A percentile compares a stretch with the other conserved stretches of the same genome.
These are phyloP conservation scores for Boloria selene DNA, from an alignment of 2,888 invertebrate genomes.

Conservation along the genomic window DNA sequence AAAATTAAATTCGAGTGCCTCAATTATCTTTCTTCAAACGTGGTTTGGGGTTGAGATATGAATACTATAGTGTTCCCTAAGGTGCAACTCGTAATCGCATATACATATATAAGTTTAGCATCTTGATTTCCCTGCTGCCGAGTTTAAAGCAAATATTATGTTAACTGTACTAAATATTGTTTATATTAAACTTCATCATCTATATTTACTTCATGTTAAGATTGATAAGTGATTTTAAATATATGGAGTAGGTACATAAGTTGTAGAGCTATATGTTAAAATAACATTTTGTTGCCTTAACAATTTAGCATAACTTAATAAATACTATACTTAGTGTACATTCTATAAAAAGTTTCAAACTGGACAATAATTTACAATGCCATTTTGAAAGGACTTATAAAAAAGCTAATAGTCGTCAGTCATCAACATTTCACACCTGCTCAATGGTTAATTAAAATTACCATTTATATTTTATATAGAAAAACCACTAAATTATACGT, in stretches of 20 bases:
- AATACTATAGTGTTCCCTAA: conserved; percentile 30
- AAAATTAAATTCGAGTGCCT: not conserved
- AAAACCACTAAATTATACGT: not conserved
- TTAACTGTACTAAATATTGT: conserved; percentile 17
- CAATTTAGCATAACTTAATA: too few species aligned
- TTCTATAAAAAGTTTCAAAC: not conserved
- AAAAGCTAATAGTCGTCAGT: not conserved
- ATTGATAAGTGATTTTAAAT: not conserved
- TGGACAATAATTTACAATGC: not conserved
- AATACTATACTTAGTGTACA: too few species aligned
- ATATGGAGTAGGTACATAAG: not conserved
- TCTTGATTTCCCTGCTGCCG: conserved; percentile 76
- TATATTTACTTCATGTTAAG: conserved; percentile 1
- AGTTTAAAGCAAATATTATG: conserved; percentile 63
- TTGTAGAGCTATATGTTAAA: too few species aligned
- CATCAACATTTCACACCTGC: conserved; percentile 10
- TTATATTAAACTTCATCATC: not conserved
- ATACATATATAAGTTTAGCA: conserved; percentile 58
- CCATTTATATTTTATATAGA: conserved; percentile 4
- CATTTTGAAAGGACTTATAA: not conserved
- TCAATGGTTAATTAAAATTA: conserved; percentile 15
- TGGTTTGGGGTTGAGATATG: conserved; percentile 30
- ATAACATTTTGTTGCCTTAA: too few species aligned
- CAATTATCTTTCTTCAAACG: conserved; percentile 22
- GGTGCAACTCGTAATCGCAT: conserved; percentile 55